These are phyloP conservation scores for Heloderma charlesbogerti DNA, from an alignment of 2,113 vertebrate genomes.

Conservation along the genomic window DNA sequence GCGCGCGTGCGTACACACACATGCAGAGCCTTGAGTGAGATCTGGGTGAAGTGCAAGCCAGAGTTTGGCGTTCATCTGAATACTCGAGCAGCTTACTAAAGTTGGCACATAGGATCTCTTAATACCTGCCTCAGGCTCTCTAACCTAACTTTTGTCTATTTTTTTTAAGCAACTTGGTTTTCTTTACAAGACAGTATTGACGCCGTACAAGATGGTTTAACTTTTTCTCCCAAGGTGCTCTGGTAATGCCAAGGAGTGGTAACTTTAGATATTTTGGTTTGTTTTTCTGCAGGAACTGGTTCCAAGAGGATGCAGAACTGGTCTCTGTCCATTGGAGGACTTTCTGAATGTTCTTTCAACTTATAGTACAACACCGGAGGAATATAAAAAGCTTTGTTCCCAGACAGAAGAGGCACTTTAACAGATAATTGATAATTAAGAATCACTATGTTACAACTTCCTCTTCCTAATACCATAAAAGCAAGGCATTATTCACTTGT, in stretches of 20 bases:
- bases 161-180: not conserved
- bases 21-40: not conserved
- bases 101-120: not conserved
- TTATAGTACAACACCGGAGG: slow-evolving; percentile 77
- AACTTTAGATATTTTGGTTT: not conserved
- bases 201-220: not conserved
- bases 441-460: not conserved
- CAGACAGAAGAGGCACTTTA: slow-evolving; percentile 14
- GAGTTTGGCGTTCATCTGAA: not conserved
- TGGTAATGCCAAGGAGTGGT: not conserved
- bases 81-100: not conserved
- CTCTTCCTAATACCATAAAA: slow-evolving; percentile 1
- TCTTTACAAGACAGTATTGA: not conserved
- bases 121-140: not conserved
- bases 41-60: not conserved
- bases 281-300: slow-evolving; percentile 83
- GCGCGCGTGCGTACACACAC: too few relatives aligned
- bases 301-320: slow-evolving; percentile 84
- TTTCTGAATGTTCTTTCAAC: slow-evolving; percentile 83
- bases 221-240: not conserved
- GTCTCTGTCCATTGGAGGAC: slow-evolving; percentile 88
- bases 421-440: not conserved
- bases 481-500: not conserved
- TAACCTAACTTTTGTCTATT: not conserved
- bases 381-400: slow-evolving; percentile 82